Conservation (phyloP, 1,140 invertebrate genomes). For the Pogonus chalceus region DNA sequence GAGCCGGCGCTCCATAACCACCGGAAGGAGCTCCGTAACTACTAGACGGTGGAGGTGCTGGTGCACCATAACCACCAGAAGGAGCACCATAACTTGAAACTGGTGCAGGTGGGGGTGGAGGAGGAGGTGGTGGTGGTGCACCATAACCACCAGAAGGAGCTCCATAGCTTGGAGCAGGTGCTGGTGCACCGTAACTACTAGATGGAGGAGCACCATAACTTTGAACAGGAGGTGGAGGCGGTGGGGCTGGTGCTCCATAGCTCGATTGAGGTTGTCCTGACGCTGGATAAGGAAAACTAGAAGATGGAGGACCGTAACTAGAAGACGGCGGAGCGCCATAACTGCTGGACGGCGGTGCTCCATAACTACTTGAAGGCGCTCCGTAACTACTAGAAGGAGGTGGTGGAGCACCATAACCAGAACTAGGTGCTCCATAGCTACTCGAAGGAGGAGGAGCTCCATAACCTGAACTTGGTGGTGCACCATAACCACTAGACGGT, state of each 20-base stretch:
- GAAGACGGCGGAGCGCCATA: slow-evolving; percentile 8
- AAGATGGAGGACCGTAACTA: slow-evolving; percentile 11
- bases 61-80: slow-evolving; percentile 8
- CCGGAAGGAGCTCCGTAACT: slow-evolving; percentile 10
- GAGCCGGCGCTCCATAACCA: slow-evolving; percentile 9
- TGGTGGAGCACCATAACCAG: slow-evolving; percentile 13
- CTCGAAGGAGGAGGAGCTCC: slow-evolving; percentile 14
- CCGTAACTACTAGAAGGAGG: slow-evolving; percentile 12
- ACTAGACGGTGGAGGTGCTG: slow-evolving; percentile 8
- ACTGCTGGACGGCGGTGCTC: slow-evolving; percentile 4
- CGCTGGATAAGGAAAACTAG: slow-evolving; percentile 9
- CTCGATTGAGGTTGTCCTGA: slow-evolving; percentile 12
- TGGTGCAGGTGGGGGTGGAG: slow-evolving; percentile 12
- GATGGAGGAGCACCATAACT: slow-evolving; percentile 12
- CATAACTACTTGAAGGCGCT: slow-evolving; percentile 11
- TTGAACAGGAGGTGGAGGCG: slow-evolving; percentile 9
- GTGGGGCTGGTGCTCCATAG: slow-evolving; percentile 9
- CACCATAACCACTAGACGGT: slow-evolving; percentile 6
- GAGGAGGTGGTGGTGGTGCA: slow-evolving; percentile 13
- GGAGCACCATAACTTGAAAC: slow-evolving; percentile 13
- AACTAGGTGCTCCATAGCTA: slow-evolving; percentile 12
- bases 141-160: slow-evolving; percentile 12
- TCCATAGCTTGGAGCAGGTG: slow-evolving; percentile 9
- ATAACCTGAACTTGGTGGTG: slow-evolving; percentile 7
- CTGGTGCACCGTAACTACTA: slow-evolving; percentile 14